Percentiles rank a stretch among this genome's conserved stretches.
Conservation (phyloP, 2,113 vertebrate species). For the Pantherophis guttatus region DNA sequence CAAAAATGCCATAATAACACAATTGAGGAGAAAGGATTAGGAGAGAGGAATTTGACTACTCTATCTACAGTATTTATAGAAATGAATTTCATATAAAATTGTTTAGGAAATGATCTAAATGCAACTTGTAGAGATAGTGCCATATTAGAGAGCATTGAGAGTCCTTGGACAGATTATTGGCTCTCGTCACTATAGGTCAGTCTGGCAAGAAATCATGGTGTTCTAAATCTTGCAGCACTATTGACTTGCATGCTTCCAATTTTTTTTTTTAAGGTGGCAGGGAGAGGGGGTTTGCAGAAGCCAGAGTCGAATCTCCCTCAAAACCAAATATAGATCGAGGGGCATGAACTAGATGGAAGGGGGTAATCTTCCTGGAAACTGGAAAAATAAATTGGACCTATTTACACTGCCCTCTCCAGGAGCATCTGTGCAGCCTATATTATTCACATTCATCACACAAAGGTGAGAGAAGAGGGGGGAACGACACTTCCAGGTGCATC, state of each 20-base stretch:
- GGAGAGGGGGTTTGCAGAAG: not conserved
- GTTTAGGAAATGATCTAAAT: slow-evolving; percentile 34
- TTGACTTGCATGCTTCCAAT: not conserved
- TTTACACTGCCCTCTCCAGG: not conserved
- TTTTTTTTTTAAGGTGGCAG: not conserved
- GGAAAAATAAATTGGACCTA: not conserved
- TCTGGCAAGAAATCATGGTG: not conserved
- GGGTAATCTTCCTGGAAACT: not conserved
- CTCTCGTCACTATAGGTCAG: not conserved
- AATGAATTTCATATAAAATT: slow-evolving; percentile 40
- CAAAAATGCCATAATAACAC: slow-evolving; percentile 62
- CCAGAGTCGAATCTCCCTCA: not conserved
- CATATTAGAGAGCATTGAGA: not conserved
- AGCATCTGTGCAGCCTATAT: not conserved
- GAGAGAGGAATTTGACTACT: slow-evolving; percentile 54
- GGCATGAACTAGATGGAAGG: not conserved
- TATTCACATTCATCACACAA: not conserved
- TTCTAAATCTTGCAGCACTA: not conserved
- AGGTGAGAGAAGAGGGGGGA: not conserved
- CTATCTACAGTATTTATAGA: slow-evolving; percentile 31
- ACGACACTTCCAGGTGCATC: not conserved
- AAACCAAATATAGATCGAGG: not conserved
- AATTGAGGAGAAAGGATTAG: slow-evolving; percentile 54
- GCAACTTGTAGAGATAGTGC: not conserved
- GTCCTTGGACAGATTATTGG: not conserved